Evolutionary conservation across 2,888 invertebrate species (phyloP), one percentile per base, ranked within the genome.

Genomic region (Druceiella hillmani): DNA sequence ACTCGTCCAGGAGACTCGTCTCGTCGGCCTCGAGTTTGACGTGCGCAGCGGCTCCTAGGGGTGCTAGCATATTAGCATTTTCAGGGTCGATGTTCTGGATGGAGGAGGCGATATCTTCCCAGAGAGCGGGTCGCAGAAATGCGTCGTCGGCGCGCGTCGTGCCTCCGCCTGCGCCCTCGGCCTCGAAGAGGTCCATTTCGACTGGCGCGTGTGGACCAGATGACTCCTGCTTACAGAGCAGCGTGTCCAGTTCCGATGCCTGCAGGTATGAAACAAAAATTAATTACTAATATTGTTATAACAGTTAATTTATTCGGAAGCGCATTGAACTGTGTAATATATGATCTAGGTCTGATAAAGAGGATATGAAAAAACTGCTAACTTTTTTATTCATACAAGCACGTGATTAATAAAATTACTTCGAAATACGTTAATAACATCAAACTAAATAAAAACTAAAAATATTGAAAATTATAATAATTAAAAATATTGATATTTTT

Each of bases 101-200:
- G 56, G 88, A 88, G 61, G 87, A 87, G 48, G 89, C 84, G 59
- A 91, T 89, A 71, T 91, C 90, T 67, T 91, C 90, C 91, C 91
- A 91, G 26, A 90, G 76, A 17, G 88, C 87, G 28, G 90, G 89
- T 54, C 88, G 82, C 51, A 88, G 79, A 67, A 87, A 90, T 36
- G 86, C 84, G 67, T 91, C 90, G 65, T 91, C 90, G 61, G 85
- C 78, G 59, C 64, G 75, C 66, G 45, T n/a, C 17, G 54, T 53
- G 3, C 57, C 52, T 13, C 59, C 58, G 7, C 70, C 60, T 17
- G 68, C 67, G 35, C 72, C 61, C 33, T 74, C 74, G 25, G 78
- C 64, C 46, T 72, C 68, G 58, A 72, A 71, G 37, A 71, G 64
- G 57, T 67, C 66, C 68, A 71, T 64, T 73, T 66, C 62, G 76